Conservation (phyloP, 2,113 vertebrate species). For the Dryoscopus gambensis region DNA sequence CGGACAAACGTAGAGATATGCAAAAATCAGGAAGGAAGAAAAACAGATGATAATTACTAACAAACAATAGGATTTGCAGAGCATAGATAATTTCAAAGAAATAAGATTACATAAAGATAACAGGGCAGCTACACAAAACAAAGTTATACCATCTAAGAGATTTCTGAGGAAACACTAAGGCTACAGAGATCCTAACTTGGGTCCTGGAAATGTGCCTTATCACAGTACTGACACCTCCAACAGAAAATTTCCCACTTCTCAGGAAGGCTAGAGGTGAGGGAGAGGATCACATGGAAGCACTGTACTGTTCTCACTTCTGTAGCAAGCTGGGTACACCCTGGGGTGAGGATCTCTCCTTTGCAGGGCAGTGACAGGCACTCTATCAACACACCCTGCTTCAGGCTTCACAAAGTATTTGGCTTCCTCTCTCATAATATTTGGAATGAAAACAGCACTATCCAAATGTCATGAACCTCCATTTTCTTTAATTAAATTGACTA, state of each 20-base stretch:
- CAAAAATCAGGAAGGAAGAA: neutral
- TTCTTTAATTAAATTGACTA: neutral
- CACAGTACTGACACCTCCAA: neutral
- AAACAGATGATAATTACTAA: neutral
- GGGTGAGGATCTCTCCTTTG: neutral
- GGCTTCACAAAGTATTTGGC: neutral
- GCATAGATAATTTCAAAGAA: neutral
- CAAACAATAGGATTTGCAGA: neutral
- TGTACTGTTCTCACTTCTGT: neutral
- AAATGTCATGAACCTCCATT: neutral
- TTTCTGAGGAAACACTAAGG: neutral
- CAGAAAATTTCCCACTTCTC: neutral
- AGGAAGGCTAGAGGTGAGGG: neutral
- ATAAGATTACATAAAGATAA: neutral
- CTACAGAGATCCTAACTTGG: neutral
- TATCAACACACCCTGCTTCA: neutral
- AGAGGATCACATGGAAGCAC: neutral
- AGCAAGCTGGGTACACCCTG: neutral
- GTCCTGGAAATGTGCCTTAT: neutral
- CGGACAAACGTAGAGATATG: neutral
- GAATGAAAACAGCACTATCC: neutral
- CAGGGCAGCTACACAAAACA: neutral
- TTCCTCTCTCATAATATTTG: neutral
- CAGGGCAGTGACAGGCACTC: neutral
- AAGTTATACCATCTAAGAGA: neutral